Evolutionary conservation across 2,113 vertebrate species (phyloP), one percentile per base, ranked within the genome.

Genomic region (Ciconia boyciana): DNA sequence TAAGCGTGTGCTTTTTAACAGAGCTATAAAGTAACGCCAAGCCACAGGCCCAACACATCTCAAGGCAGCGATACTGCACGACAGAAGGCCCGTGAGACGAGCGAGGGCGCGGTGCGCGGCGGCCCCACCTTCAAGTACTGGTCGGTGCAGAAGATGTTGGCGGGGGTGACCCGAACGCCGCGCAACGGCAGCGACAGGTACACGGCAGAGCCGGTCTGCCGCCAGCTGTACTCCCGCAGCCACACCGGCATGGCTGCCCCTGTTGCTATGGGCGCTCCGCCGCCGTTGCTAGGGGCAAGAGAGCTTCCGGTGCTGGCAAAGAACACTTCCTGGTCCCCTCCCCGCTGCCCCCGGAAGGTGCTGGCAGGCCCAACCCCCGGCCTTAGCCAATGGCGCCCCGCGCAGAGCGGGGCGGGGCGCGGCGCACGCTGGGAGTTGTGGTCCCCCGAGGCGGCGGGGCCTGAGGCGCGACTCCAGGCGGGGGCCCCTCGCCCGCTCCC

Each of bases 71-170:
- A 4, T 1, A 4, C 16, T 0, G 62, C 49, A 20, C 12, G 19
- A 2, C 60, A 7, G 46, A 7, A 39, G 55, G 36, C 55, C 74
- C 44, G 28, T 0, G n/a, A 7, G 54, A 15, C 12, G 3, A 28
- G 26, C 8, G 11, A 13, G 25, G n/a, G n/a, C 11, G 12, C 31
- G 26, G 11, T 21, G 8, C 31, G 36, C 22, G 32, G 55, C 49
- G 34, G 22, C 89, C 92, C 89, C 94, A 99, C 99, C 99, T 99
- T 99, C 48, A 99, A 66, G 83, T 99, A 99, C 31, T 90, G 98
- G 18, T 99, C 99, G 3, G 98, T 96, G 57, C 98, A 99, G 83
- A 99, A 94, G 39, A 99, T 96, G 96, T 98, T 98, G 36, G 98
- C 98, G 15, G 96, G 90, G 4, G 90, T 94, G 31, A 70, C 92